Base-by-base conservation (phyloP, 2,797 vertebrate species). In the Enteromius thamalakanensis region DNA sequence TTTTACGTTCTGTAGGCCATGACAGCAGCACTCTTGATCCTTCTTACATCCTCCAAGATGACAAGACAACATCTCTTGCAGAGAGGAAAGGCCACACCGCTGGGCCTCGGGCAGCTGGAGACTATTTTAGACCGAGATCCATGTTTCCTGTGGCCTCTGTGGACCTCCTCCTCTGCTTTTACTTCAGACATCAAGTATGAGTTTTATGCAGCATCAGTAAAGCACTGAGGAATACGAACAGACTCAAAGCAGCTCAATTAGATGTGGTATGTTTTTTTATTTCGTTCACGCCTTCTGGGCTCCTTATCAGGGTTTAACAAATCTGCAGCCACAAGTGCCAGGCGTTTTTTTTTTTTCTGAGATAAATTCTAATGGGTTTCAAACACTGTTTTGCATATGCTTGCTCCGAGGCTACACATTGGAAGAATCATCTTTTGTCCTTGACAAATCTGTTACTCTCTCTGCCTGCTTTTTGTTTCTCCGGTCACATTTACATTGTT, bases 111-210 rank as follows among this genome's bases (percentile, higher is more conserved):
- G 78, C 77, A 40, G 34, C 49, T 37, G 45, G 23, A 67, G 70
- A 64, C 69, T 74, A 68, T 86, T 79, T 86, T 75, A 86, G 74
- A 77, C 9, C 17, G 29, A 79, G 75, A 79, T 86, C 76, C 84
- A 75, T 80, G 55, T 85, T 82, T 84, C 29, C 49, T 65, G 32
- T 79, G 69, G 37, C 60, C 60, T 86, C 76, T 19, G 23, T 68
- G 80, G 84, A 58, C 75, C 60, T 65, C 75, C 49, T 64, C 82
- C 67, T 77, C 82, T 78, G 53, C 65, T 83, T 83, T 83, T 64
- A 34, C 65, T 60, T 78, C 75, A 70, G 65, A 83, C 82, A 26
- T 78, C 53, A 32, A 60, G 81, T 23, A 83, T 58, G 12, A 37
- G 67, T 45, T 83, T 76, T 76, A 34, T 47, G 64, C 72, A 45